Base-by-base conservation (phyloP, 2,888 invertebrate species). In the Piscicola geometra region DNA sequence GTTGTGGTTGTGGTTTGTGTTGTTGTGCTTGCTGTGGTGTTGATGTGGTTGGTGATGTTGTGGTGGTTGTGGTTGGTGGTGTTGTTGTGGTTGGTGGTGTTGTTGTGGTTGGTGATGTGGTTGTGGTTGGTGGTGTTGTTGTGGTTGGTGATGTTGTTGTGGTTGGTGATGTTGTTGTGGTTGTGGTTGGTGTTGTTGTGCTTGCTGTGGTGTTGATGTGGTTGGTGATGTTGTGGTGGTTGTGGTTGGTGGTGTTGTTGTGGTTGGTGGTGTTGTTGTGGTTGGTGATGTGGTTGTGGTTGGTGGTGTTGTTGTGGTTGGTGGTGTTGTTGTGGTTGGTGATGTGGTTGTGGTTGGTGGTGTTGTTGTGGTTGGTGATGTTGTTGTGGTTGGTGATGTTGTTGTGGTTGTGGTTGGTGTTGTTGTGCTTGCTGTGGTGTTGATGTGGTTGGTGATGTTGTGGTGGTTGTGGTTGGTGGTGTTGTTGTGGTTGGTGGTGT, bases 111-210 rank as follows among this genome's bases (percentile, higher is more conserved):
- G 21, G 3, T 64, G 64, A n/a, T 28, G 5, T n/a, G 5, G 64
- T n/a, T 64, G 64, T 12, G 3, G 64, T n/a, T 28, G 21, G 21
- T 12, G 64, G 5, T n/a, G 21, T 28, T 64, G 9, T 64, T 64
- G 9, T 28, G 5, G 21, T 28, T 64, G 9, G 5, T 28, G 9
- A 12, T 64, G 9, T 28, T 64, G 21, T 28, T 64, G 21, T 64
- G 5, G 21, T 64, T 64, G 64, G 21, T 30, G 21, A 28, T 64
- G 21, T 3, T 64, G 5, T 64, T 64, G 64, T 64, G 5, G 64
- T 9, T 64, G 21, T 64, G 30, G 64, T 64, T 64, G 64, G 5
- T 64, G 21, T 64, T 64, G 21, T 64, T n/a, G 21, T 64, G n/a
- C n/a, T n/a, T n/a, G n/a, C n/a, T n/a, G n/a, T n/a, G n/a, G n/a